Evolutionary conservation across 1,140 invertebrate genomes (phyloP).

Genomic region (Galleria mellonella): DNA sequence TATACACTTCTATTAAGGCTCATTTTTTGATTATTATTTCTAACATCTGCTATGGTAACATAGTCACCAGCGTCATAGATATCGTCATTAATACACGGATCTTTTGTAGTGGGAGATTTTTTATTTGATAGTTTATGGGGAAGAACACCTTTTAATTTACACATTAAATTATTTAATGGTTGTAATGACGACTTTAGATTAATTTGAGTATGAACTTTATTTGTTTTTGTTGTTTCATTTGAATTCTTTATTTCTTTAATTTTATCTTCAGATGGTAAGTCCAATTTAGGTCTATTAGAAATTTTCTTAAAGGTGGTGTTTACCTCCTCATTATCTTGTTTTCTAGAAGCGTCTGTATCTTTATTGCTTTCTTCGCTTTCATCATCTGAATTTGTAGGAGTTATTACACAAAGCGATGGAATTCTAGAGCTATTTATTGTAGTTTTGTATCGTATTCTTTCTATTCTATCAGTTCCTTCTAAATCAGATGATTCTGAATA

Average conservation of each 20-base stretch:
- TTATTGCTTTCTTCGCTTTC: constrained; percentile 76
- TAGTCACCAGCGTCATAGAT: constrained; percentile 83
- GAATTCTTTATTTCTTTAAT: constrained; percentile 32
- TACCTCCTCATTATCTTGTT: constrained; percentile 21
- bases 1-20: constrained; percentile 66
- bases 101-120: constrained; percentile 71
- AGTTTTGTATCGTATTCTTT: constrained; percentile 89
- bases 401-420: constrained; percentile 94
- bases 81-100: constrained; percentile 47
- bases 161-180: constrained; percentile 78
- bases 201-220: constrained; percentile 37
- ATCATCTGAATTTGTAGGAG: constrained; percentile 90
- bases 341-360: constrained; percentile 28
- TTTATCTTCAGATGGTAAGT: constrained; percentile 56
- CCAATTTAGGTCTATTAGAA: constrained; percentile 60
- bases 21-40: constrained; percentile 82
- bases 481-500: constrained; percentile 89
- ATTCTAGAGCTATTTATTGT: constrained; percentile 90
- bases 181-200: constrained; percentile 67
- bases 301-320: constrained; percentile 24
- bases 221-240: constrained; percentile 46
- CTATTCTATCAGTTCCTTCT: constrained; percentile 88
- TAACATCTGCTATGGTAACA: constrained; percentile 88
- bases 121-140: constrained; percentile 72
- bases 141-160: constrained; percentile 78